Conservation (phyloP, 2,797 vertebrate species). For the Gymnothorax reevesii region DNA sequence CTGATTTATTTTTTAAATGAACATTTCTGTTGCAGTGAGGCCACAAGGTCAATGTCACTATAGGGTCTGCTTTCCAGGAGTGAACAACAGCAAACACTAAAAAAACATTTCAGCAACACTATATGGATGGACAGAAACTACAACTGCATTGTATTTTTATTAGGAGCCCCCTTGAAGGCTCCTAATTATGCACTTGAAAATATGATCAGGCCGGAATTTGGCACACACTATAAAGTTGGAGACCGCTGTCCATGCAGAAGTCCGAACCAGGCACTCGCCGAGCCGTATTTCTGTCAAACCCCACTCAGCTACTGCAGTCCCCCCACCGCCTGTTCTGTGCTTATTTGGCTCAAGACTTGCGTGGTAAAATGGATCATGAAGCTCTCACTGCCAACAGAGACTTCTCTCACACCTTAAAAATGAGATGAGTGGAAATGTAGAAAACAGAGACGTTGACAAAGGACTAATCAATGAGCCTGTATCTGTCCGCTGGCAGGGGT, state of each 20-base stretch:
- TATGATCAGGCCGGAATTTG: not conserved
- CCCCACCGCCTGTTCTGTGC: slow-evolving; percentile 37
- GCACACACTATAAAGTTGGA: not conserved
- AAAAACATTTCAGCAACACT: too few species aligned
- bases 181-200: not conserved
- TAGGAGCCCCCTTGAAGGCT: too few species aligned
- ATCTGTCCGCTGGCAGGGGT: not conserved
- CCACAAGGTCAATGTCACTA: too few species aligned
- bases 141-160: too few species aligned
- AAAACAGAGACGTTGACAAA: not conserved
- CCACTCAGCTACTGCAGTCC: not conserved
- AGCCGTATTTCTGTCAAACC: not conserved
- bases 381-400: not conserved
- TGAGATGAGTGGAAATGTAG: slow-evolving; percentile 26
- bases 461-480: slow-evolving; percentile 12
- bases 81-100: too few species aligned
- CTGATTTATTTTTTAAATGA: too few species aligned
- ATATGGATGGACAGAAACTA: too few species aligned
- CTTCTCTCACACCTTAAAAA: slow-evolving; percentile 37
- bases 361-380: not conserved
- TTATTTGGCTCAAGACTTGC: slow-evolving; percentile 49
- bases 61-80: too few species aligned
- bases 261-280: not conserved
- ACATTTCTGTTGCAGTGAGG: too few species aligned
- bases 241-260: not conserved